Conservation (phyloP, 1,140 invertebrate genomes). For the Elymnias hypermnestra region DNA sequence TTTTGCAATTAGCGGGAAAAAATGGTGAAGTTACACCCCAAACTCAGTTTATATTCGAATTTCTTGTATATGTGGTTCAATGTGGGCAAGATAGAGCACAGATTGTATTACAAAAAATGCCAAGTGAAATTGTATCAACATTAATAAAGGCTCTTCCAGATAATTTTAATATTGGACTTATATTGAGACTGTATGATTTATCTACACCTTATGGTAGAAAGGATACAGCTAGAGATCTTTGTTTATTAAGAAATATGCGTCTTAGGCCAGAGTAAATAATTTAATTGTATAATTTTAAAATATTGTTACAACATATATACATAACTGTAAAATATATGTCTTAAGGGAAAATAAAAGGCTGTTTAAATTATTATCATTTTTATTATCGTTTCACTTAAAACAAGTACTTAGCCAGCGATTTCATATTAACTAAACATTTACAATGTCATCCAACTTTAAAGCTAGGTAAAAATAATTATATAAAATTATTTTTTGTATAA, state of each 20-base stretch:
- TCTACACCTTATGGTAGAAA: conserved; percentile 83
- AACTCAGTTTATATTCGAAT: conserved; percentile 90
- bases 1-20: conserved; percentile 77
- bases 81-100: conserved; percentile 86
- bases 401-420: conserved; percentile 8
- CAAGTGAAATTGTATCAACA: conserved; percentile 84
- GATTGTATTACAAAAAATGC: conserved; percentile 88
- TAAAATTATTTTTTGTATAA: conserved; percentile 12
- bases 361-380: conserved; percentile 14
- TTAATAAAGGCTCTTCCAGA: conserved; percentile 87
- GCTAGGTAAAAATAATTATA: conserved; percentile 13
- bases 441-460: conserved; percentile 9
- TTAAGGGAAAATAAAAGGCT: conserved; percentile 22
- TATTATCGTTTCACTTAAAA: conserved; percentile 1
- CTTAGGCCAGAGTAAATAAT: conserved; percentile 70
- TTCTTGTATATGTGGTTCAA: conserved; percentile 87
- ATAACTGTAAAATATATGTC: not conserved
- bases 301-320: not conserved
- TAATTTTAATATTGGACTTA: conserved; percentile 82
- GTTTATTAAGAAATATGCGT: conserved; percentile 86
- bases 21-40: conserved; percentile 88
- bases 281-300: not conserved
- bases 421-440: conserved; percentile 20
- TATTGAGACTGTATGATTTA: conserved; percentile 87
- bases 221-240: conserved; percentile 88